A percentile compares a stretch with the other conserved stretches of the same genome.
These are phyloP conservation scores for Eospalax fontanierii DNA, from an alignment of 2,797 vertebrate species.

Conservation along the genomic window DNA sequence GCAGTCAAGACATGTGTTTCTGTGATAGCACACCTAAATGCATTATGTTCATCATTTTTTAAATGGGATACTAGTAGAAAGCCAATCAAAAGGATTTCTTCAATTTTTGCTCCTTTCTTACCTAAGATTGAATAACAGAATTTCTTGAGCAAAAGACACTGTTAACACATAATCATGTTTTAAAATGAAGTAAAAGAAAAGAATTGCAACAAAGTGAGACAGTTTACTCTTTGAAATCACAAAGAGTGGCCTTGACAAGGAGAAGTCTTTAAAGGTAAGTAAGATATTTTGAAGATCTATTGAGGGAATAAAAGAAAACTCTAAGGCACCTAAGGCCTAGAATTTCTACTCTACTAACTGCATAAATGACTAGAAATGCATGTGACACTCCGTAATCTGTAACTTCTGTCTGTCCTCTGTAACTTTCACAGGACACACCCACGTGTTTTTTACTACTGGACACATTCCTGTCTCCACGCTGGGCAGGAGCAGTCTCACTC, in stretches of 20 bases:
- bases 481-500: not conserved
- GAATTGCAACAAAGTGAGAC: constrained; percentile 44
- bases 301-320: constrained; percentile 34
- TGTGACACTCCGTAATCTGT: not conserved
- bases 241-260: constrained; percentile 44
- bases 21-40: not conserved
- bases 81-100: constrained; percentile 19
- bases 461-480: not conserved
- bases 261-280: not conserved
- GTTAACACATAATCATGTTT: not conserved
- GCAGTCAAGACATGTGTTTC: not conserved
- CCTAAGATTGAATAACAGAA: constrained; percentile 15
- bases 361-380: constrained; percentile 1
- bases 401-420: not conserved
- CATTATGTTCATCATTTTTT: not conserved
- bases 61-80: constrained; percentile 1
- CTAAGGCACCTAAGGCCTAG: not conserved
- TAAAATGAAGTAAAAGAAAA: constrained; percentile 62
- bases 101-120: constrained; percentile 58
- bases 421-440: not conserved
- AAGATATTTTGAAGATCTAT: not conserved
- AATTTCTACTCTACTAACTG: not conserved
- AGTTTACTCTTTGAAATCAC: constrained; percentile 70
- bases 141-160: constrained; percentile 30
- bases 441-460: not conserved